phyloP scores from a whole-genome alignment of 2,797 vertebrate species.

The Ctenochaetus hawaiiensis region DNA sequence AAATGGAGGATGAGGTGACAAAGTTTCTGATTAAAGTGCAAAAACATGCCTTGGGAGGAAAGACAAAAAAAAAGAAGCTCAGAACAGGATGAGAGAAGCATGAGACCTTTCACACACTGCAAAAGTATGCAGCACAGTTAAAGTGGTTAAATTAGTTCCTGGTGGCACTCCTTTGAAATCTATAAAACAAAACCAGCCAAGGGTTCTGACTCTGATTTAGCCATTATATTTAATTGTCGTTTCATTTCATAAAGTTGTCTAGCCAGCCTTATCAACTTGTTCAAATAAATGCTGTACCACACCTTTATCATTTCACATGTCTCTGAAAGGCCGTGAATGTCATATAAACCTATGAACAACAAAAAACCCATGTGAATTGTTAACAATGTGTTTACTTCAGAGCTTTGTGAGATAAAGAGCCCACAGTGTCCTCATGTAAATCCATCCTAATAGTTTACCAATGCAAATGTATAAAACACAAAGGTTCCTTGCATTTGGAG shows the following conservation, averaged over 20 bases:
- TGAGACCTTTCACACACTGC: too few species aligned
- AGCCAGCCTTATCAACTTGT: neutral
- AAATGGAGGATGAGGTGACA: neutral
- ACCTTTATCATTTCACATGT: constrained; percentile 23
- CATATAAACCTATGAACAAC: constrained; percentile 1
- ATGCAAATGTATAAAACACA: constrained; percentile 33
- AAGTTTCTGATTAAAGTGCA: neutral
- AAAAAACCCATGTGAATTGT: constrained; percentile 13
- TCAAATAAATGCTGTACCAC: neutral
- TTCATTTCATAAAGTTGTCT: too few species aligned
- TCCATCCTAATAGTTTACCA: neutral
- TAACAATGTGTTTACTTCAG: constrained; percentile 9
- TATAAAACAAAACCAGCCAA: neutral
- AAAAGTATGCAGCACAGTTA: too few species aligned
- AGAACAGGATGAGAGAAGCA: too few species aligned
- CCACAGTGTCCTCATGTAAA: constrained; percentile 8
- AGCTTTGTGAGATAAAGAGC: constrained; percentile 14
- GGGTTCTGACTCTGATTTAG: neutral
- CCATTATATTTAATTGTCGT: too few species aligned
- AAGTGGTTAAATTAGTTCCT: too few species aligned
- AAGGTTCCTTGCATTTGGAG: neutral
- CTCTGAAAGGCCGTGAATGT: neutral
- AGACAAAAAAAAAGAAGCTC: neutral
- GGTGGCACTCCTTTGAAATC: neutral
- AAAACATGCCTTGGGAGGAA: fast-evolving